Evolutionary conservation across 2,797 vertebrate species (phyloP).

Genomic region (Coracias cyanogaster): DNA sequence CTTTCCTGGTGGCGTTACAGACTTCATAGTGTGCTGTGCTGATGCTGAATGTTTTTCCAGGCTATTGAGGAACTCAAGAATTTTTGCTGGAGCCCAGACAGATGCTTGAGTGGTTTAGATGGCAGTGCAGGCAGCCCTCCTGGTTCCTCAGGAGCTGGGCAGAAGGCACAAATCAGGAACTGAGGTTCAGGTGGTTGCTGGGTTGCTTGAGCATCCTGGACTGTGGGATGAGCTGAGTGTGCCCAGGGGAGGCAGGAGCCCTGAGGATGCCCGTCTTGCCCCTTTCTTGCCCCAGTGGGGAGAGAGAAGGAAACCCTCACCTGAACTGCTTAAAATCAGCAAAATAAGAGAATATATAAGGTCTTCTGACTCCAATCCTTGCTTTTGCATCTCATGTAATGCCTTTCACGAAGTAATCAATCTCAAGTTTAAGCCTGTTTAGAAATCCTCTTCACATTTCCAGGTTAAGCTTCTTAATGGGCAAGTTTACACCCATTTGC

Average conservation of each 20-base stretch:
- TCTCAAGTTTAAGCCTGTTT: background rate
- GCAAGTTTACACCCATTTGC: background rate
- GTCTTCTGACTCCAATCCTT: background rate
- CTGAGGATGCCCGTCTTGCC: background rate
- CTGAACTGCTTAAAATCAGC: background rate
- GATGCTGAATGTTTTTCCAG: background rate
- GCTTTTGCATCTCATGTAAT: background rate
- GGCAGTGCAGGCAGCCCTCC: background rate
- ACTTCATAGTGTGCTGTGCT: background rate
- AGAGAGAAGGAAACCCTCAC: background rate
- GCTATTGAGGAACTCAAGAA: background rate
- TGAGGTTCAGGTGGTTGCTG: background rate
- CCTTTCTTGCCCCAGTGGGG: background rate
- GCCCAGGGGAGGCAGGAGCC: background rate
- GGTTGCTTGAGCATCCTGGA: background rate
- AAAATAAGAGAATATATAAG: background rate
- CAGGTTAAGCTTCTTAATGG: background rate
- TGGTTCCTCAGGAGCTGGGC: background rate
- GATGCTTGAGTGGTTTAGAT: background rate
- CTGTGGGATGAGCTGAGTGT: accelerated
- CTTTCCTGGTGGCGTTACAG: background rate
- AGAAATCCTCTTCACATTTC: background rate
- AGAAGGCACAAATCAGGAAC: background rate
- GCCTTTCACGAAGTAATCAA: background rate
- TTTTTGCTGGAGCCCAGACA: background rate